These are phyloP conservation scores for Trachymyrmex cornetzi DNA, from an alignment of 1,140 invertebrate species.

Conservation along the genomic window DNA sequence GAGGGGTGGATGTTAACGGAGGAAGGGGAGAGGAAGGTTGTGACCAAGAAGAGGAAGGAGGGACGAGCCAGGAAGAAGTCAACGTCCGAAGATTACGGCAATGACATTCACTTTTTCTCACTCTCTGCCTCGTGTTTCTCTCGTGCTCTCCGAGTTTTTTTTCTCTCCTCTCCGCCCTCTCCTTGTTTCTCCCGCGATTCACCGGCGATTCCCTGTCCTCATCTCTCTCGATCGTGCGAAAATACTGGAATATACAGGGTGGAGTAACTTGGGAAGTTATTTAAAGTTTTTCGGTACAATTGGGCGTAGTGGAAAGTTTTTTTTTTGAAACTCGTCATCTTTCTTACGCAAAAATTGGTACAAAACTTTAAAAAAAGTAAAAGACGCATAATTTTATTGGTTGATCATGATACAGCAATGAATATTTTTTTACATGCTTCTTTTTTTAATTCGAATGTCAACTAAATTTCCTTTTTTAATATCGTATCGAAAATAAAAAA, in stretches of 20 bases:
- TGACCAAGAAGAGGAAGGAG: slow-evolving; percentile 72
- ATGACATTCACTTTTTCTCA: slow-evolving; percentile 87
- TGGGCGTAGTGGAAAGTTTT: not conserved
- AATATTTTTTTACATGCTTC: not conserved
- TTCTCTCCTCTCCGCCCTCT: slow-evolving; percentile 46
- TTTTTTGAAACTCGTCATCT: not conserved
- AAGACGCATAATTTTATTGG: not conserved
- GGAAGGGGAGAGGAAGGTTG: slow-evolving; percentile 64
- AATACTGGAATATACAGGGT: slow-evolving; percentile 35
- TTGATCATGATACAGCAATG: not conserved
- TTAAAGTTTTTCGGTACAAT: slow-evolving; percentile 10
- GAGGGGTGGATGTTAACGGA: slow-evolving; percentile 69
- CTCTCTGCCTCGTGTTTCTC: slow-evolving; percentile 81
- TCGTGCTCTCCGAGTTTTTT: slow-evolving; percentile 74
- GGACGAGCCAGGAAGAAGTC: slow-evolving; percentile 84
- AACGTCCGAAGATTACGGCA: slow-evolving; percentile 87
- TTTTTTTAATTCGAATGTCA: not conserved
- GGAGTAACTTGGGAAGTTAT: slow-evolving; percentile 32
- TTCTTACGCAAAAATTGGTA: not conserved
- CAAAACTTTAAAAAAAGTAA: not conserved
- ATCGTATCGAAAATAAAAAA: not conserved
- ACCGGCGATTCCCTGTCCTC: slow-evolving; percentile 32
- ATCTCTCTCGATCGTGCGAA: slow-evolving; percentile 54
- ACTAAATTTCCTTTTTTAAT: not conserved
- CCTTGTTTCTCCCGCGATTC: slow-evolving; percentile 71